A percentile compares a stretch with the other conserved stretches of the same genome.
phyloP scores from a whole-genome alignment of 2,113 vertebrate genomes.

The Rhipidura dahli region DNA sequence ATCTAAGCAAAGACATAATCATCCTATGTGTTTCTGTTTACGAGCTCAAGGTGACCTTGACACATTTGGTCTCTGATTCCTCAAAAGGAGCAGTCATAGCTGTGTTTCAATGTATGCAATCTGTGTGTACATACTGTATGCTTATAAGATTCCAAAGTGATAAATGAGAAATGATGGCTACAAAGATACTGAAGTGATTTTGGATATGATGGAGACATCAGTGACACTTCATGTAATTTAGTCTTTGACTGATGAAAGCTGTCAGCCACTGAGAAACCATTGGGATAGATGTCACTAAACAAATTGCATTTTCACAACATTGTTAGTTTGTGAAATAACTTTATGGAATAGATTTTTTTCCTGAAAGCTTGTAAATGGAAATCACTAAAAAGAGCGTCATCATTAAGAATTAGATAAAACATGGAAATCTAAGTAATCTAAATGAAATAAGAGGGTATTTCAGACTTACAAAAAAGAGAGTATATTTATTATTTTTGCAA shows the following conservation, averaged over 20 bases:
- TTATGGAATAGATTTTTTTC: neutral
- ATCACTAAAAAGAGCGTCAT: neutral
- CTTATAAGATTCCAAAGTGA: neutral
- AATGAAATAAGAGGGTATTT: neutral
- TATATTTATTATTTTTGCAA: neutral
- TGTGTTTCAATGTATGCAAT: neutral
- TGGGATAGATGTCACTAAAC: neutral
- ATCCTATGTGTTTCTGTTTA: neutral
- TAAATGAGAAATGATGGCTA: conserved; percentile 9
- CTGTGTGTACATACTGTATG: neutral
- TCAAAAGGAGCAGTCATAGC: neutral
- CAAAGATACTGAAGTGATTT: conserved; percentile 20
- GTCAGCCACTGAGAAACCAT: neutral
- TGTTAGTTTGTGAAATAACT: conserved; percentile 18
- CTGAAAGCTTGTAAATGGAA: neutral
- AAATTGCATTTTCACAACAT: conserved; percentile 17
- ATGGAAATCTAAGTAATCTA: neutral
- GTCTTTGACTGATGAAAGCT: conserved; percentile 16
- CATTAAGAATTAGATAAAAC: neutral
- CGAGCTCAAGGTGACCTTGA: neutral
- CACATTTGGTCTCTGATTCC: neutral
- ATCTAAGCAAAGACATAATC: rapidly evolving
- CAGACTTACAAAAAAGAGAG: neutral
- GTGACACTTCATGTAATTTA: conserved; percentile 26
- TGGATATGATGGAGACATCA: conserved; percentile 25